Conservation (phyloP, 2,888 invertebrate genomes). For the Ectropis crepuscularia region DNA sequence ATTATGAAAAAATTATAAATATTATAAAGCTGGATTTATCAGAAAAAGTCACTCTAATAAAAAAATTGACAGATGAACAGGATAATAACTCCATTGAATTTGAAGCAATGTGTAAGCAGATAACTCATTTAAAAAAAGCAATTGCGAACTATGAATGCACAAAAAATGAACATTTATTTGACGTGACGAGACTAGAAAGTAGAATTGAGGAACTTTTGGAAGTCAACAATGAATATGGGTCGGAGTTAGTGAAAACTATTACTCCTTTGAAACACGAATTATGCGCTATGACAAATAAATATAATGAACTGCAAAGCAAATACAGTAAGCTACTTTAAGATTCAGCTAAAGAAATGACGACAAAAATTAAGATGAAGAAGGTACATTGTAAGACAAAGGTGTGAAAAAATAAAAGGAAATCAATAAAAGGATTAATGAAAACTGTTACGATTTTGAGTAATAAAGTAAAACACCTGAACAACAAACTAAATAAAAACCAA, state of each 20-base stretch:
- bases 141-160: background rate
- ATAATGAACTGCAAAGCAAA: background rate
- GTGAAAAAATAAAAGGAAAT: background rate
- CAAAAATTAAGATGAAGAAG: background rate
- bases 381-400: background rate
- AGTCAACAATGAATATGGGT: background rate
- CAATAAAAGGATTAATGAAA: background rate
- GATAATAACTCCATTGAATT: too few relatives aligned
- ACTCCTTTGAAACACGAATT: background rate
- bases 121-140: background rate
- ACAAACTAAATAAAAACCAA: too few relatives aligned
- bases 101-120: constrained; percentile 1
- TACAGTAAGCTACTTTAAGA: background rate
- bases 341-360: background rate
- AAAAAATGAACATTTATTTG: background rate
- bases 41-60: background rate
- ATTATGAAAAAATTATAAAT: constrained; percentile 2
- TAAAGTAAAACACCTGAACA: too few relatives aligned
- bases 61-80: background rate
- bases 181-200: background rate
- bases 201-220: background rate
- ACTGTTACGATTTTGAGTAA: too few relatives aligned
- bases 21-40: background rate
- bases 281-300: background rate
- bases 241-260: background rate